Evolutionary conservation across 2,888 invertebrate species (phyloP).

Genomic region (Auanema sp.): DNA sequence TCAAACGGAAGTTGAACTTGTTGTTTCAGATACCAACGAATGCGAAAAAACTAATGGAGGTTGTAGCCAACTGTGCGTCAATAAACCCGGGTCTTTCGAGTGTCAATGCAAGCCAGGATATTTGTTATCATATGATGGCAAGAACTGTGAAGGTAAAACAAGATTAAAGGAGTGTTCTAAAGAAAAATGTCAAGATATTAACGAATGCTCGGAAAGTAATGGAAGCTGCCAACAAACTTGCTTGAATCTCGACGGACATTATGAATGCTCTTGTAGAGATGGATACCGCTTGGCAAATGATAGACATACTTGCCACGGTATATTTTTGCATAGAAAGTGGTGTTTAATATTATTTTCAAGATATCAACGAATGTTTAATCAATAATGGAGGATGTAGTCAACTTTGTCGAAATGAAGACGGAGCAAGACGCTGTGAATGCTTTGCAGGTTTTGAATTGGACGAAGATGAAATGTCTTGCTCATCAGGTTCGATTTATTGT

Average conservation of each 20-base stretch:
- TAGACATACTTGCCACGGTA: conserved; percentile 79
- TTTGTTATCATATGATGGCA: conserved; percentile 50
- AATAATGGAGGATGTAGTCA: conserved; percentile 62
- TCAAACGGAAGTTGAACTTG: neutral
- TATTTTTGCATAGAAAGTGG: neutral
- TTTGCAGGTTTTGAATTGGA: conserved; percentile 61
- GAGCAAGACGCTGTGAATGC: conserved; percentile 76
- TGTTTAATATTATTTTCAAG: conserved; percentile 10
- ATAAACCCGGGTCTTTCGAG: conserved; percentile 77
- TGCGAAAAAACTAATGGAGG: conserved; percentile 79
- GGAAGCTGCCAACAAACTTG: conserved; percentile 85
- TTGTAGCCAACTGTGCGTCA: conserved; percentile 84
- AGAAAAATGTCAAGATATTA: conserved; percentile 76
- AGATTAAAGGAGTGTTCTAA: neutral
- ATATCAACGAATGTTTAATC: conserved; percentile 74
- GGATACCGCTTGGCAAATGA: conserved; percentile 81
- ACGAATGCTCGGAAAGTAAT: conserved; percentile 80
- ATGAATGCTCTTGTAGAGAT: conserved; percentile 78
- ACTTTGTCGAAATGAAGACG: conserved; percentile 79
- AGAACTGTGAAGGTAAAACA: conserved; percentile 47
- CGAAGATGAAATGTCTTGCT: conserved; percentile 62
- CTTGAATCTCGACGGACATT: conserved; percentile 81
- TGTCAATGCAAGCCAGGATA: conserved; percentile 80
- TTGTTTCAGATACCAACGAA: conserved; percentile 78
- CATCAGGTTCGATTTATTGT: too few species aligned